Base-by-base conservation (phyloP, 2,888 invertebrate genomes). In the Malthinus seriepunctatus region DNA sequence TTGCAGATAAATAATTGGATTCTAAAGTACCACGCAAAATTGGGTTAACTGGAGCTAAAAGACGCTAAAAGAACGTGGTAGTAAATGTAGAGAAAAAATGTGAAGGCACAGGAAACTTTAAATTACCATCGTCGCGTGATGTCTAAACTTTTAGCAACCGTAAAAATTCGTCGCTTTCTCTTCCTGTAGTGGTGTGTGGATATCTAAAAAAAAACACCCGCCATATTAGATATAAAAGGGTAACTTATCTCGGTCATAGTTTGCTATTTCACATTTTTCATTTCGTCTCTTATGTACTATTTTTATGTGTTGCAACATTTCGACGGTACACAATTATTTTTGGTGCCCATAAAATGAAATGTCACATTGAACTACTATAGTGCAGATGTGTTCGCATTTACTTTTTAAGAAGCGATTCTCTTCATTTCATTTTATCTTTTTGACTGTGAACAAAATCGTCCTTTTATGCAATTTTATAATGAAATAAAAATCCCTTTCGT, bases 281-380 rank as follows among this genome's bases (percentile, higher is more conserved):
- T 42, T 42, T 42, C 39, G 39, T 42, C 39, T 42, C 9, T 23
- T 23, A 23, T 23, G 5, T 23, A 23, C 23, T 42, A 42, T 23
- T 42, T 15, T 42, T 42, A 15, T 42, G 23, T 42, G 39, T 42
- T 15, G 39, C 12, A 15, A 15, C 39, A 15, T 42, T 42, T 42
- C 39, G 8, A 12, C 39, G 23, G 39, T 42, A 23, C 39, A 42
- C 39, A 42, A 42, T 42, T 42, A 42, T 42, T 42, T 42, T 42
- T 42, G 39, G 39, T 42, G 39, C 39, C 23, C 39, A n/a, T 42
- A 42, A 42, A 42, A 42, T 42, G 39, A 42, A 42, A 42, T 42
- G 39, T 42, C 14, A 23, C 39, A 42, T 42, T 42, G 39, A 42
- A 23, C 15, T 7, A 42, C n/a, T 14, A 42, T 42, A 15, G 14